Percentiles rank a stretch among this genome's conserved stretches.
These are phyloP conservation scores for Maccullochella peelii DNA, from an alignment of 2,113 vertebrate genomes.

Conservation along the genomic window DNA sequence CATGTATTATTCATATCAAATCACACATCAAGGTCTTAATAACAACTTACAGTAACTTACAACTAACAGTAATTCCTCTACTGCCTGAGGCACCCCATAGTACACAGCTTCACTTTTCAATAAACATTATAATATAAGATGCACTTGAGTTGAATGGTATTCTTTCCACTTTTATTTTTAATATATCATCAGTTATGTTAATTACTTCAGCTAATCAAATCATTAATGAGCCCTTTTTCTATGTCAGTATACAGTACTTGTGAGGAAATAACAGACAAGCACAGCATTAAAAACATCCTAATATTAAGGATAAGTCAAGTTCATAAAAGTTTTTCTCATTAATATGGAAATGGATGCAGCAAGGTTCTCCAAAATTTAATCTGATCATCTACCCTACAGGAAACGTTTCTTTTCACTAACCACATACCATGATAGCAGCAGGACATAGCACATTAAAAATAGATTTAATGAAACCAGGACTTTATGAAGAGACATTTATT, in stretches of 20 bases:
- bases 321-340: slow-evolving; percentile 21
- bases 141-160: slow-evolving; percentile 1
- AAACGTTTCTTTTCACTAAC: slow-evolving; percentile 2
- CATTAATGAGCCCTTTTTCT: not conserved
- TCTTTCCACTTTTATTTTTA: not conserved
- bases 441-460: slow-evolving; percentile 37
- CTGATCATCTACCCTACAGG: slow-evolving; percentile 29
- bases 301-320: not conserved
- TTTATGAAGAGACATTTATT: slow-evolving; percentile 98
- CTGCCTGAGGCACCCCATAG: slow-evolving; percentile 28
- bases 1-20: slow-evolving; percentile 51
- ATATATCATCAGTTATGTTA: slow-evolving; percentile 18
- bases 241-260: slow-evolving; percentile 1
- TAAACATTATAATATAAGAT: not conserved
- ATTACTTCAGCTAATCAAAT: slow-evolving; percentile 14
- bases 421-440: slow-evolving; percentile 27
- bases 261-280: not conserved
- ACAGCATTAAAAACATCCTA: not conserved
- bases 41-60: slow-evolving; percentile 44
- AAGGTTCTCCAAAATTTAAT: slow-evolving; percentile 22
- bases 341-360: slow-evolving; percentile 2
- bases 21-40: slow-evolving; percentile 40
- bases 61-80: slow-evolving; percentile 44
- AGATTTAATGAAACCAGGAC: slow-evolving; percentile 82
- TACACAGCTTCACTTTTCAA: slow-evolving; percentile 32